Evolutionary conservation across 2,888 invertebrate species (phyloP).

Genomic region (Andrena marginata): DNA sequence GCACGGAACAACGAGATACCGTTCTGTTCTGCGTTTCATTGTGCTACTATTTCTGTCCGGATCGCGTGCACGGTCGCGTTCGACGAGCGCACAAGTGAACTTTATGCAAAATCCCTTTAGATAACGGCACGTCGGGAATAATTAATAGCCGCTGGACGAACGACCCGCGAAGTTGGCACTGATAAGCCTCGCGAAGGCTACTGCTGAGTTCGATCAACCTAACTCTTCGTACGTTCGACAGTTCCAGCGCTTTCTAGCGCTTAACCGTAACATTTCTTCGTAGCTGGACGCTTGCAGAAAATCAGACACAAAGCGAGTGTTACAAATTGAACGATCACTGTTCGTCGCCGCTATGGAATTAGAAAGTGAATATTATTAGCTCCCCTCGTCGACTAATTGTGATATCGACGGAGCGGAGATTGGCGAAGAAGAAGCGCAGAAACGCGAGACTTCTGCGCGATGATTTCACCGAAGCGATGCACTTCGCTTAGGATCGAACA

Average conservation of each 20-base stretch:
- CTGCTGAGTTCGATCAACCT: not conserved
- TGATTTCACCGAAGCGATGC: conserved; percentile 50
- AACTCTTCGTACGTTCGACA: not conserved
- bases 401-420: conserved; percentile 42
- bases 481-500: conserved; percentile 19
- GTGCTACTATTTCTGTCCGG: conserved; percentile 48
- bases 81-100: conserved; percentile 21
- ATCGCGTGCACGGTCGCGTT: conserved; percentile 24
- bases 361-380: conserved; percentile 56
- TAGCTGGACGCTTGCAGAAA: too few species aligned
- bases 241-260: too few species aligned
- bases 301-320: too few species aligned
- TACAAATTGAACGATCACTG: too few species aligned
- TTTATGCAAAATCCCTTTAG: conserved; percentile 54
- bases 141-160: conserved; percentile 41
- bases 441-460: conserved; percentile 22
- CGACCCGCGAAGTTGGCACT: not conserved
- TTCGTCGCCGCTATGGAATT: conserved; percentile 14
- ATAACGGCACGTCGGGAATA: conserved; percentile 47
- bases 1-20: conserved; percentile 63
- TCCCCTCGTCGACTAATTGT: conserved; percentile 39
- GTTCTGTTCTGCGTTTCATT: conserved; percentile 49
- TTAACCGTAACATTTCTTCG: too few species aligned
- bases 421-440: not conserved
- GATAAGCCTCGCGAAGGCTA: conserved; percentile 19